Base-by-base conservation (phyloP, 2,797 vertebrate species). In the Etheostoma perlongum region DNA sequence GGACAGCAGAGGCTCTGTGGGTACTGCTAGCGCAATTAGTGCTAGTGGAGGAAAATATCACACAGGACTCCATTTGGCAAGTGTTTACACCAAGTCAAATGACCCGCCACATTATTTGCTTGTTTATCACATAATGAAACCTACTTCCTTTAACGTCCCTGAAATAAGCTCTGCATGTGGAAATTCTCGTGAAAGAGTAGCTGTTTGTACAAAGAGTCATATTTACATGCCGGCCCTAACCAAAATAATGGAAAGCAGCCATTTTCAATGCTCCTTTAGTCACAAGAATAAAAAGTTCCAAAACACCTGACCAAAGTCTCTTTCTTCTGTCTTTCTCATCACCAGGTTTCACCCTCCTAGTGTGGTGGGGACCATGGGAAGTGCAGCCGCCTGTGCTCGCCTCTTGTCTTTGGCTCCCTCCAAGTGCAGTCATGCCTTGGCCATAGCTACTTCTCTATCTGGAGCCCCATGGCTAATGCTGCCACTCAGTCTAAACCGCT, bases 381-480 rank as follows among this genome's bases (percentile, higher is more conserved):
- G 96, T 13, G 96, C 97, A 0, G 97, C 97, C 0, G 96, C 96
- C 44, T 91, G 94, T 0, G 95, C 97, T 51, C 92, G 94, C 23
- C 95, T 98, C 64, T 88, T 98, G 58, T 95, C 94, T 10, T 90
- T 98, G 76, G 92, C 93, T 76, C 44, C 21, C 0, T 49, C 79
- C 1, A 94, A 94, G 85, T 96, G 96, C 54, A 72, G 92, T 25
- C 95, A 98, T 4, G 96, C 96, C 8, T 75, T 97, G 86, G 96
- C 96, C 44, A 96, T 97, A 1, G 96, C 96, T 1, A 95, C 96
- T 0, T 97, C 96, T 0, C 92, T 97, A 0, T 95, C 96, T 0
- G 97, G 97, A n/a, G 97, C 97, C 0, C 97, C 97, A 11, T 98
- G 97, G 96, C 96, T 33, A 98, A 98, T 0, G 97, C 97, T 0